Percentiles rank a stretch among this genome's conserved stretches.
Conservation (phyloP, 2,888 invertebrate genomes). For the Drosophila infuscata region DNA sequence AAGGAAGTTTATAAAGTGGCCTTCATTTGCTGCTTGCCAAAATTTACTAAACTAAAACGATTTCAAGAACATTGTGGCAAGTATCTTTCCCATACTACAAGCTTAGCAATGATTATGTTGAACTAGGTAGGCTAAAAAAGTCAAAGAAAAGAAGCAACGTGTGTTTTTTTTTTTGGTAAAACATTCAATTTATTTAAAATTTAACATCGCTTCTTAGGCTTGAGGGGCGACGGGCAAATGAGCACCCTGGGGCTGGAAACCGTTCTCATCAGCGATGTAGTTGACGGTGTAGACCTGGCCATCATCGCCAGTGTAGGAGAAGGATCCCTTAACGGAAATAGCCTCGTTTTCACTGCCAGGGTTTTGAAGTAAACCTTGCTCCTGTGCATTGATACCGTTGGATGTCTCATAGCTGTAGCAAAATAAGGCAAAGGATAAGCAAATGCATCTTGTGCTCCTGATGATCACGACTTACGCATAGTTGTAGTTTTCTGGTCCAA, state of each 20-base stretch:
- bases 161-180: constrained; percentile 19
- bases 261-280: constrained; percentile 84
- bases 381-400: constrained; percentile 60
- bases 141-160: background rate
- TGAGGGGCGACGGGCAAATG: constrained; percentile 84
- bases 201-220: constrained; percentile 27
- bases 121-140: background rate
- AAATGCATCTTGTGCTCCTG: background rate
- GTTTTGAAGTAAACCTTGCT: constrained; percentile 45
- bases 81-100: background rate
- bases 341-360: constrained; percentile 77
- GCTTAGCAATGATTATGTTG: background rate
- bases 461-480: constrained; percentile 69
- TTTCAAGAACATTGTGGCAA: background rate
- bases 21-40: background rate
- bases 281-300: constrained; percentile 86
- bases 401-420: constrained; percentile 55
- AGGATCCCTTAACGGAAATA: constrained; percentile 68
- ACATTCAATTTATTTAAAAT: constrained; percentile 36
- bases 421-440: background rate
- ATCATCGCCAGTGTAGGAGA: constrained; percentile 86
- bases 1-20: background rate
- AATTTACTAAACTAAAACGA: background rate
- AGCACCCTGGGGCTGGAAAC: constrained; percentile 85
- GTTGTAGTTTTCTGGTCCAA: constrained; percentile 86